Conservation (phyloP, 1,140 invertebrate species). For the Drosophila lowei region DNA sequence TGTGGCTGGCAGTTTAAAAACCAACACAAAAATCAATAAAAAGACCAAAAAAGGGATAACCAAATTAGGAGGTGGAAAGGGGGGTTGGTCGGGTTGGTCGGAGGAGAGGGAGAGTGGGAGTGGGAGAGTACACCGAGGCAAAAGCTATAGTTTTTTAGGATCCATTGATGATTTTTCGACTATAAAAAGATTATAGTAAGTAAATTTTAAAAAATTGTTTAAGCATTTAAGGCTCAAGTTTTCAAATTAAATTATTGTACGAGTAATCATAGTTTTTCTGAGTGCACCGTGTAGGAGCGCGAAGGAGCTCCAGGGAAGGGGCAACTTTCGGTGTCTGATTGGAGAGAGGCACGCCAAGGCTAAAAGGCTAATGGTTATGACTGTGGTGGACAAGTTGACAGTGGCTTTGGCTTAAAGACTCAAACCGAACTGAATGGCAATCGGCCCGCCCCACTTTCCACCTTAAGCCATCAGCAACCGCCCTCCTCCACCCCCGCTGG, state of each 20-base stretch:
- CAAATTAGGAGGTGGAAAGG: slow-evolving; percentile 6
- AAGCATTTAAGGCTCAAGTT: too few species aligned
- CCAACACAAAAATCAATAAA: slow-evolving; percentile 80
- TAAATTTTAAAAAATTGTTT: too few species aligned
- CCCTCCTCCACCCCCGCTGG: neutral
- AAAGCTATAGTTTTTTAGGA: too few species aligned
- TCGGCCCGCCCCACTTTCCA: neutral
- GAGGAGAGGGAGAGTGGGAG: neutral
- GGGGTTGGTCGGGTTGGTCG: neutral
- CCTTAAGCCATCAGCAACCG: neutral
- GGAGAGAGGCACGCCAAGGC: slow-evolving; percentile 72
- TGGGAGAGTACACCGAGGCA: neutral
- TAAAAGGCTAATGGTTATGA: slow-evolving; percentile 81
- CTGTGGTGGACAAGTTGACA: slow-evolving; percentile 78
- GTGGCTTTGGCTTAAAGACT: slow-evolving; percentile 62
- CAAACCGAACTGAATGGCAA: slow-evolving; percentile 2
- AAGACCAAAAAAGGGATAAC: slow-evolving; percentile 46
- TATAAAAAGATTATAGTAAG: too few species aligned
- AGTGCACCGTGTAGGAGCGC: too few species aligned
- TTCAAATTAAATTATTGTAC: too few species aligned
- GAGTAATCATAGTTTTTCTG: too few species aligned
- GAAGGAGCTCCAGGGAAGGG: neutral
- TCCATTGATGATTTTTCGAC: too few species aligned
- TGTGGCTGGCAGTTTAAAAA: slow-evolving; percentile 80
- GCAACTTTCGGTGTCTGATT: slow-evolving; percentile 73